phyloP scores from a whole-genome alignment of 37 sponge, comb jelly and placozoan genomes.

The Corticium candelabrum region DNA sequence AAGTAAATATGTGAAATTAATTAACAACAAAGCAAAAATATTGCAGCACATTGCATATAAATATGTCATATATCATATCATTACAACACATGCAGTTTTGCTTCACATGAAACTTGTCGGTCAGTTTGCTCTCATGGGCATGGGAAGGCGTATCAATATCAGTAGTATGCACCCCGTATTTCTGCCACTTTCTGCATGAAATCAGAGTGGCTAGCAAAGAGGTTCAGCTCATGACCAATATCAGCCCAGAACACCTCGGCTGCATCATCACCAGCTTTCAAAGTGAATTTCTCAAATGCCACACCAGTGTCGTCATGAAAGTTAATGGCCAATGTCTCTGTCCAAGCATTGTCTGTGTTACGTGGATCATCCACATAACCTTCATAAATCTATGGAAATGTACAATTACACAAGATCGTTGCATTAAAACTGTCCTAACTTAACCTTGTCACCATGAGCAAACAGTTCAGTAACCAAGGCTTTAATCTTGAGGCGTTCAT shows the following conservation, averaged over 20 bases:
- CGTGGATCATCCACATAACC: conserved; percentile 98
- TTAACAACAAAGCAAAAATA: too few species aligned
- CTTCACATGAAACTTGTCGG: too few species aligned
- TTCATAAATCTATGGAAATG: conserved; percentile 65
- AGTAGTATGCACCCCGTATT: background rate
- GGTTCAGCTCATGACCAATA: conserved; percentile 32
- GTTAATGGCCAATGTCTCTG: conserved; percentile 94
- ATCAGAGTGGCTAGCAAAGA: conserved; percentile 83
- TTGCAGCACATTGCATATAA: too few species aligned
- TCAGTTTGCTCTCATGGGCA: too few species aligned
- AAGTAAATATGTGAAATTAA: too few species aligned
- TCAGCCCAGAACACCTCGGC: conserved; percentile 85
- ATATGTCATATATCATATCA: too few species aligned
- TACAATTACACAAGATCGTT: too few species aligned
- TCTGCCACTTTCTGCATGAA: background rate
- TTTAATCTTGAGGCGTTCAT: conserved; percentile 43
- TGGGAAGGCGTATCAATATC: too few species aligned
- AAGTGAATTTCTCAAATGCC: conserved; percentile 31
- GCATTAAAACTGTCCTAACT: too few species aligned
- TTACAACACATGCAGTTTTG: too few species aligned
- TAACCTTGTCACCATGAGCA: conserved; percentile 45
- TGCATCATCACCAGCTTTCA: conserved; percentile 95
- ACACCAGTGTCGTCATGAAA: conserved; percentile 94
- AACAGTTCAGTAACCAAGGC: conserved; percentile 43
- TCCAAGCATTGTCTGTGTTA: conserved; percentile 99